Percentiles rank a stretch among this genome's conserved stretches.
Evolutionary conservation across 64 coral and sea anemone genomes (phyloP).

Genomic region (Trachythela sp.): DNA sequence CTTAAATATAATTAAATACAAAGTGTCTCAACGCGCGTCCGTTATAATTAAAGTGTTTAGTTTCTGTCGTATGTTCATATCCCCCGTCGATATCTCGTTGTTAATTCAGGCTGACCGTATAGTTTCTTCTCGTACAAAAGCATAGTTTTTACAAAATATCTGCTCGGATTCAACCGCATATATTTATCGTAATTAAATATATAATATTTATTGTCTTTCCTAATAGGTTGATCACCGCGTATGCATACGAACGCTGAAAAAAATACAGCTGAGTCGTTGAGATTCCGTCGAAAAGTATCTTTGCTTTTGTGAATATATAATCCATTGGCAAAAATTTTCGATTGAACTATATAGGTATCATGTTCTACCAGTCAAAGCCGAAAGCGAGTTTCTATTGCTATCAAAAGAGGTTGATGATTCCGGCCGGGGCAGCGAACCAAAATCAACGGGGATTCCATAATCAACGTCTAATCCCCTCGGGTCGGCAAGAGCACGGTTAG

Average conservation of each 20-base stretch:
- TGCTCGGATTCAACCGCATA: neutral
- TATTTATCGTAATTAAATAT: neutral
- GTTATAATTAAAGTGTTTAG: too few species aligned
- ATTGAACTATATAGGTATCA: too few species aligned
- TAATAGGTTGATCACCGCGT: neutral
- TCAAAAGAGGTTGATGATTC: neutral
- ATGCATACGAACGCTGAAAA: neutral
- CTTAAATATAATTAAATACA: too few species aligned
- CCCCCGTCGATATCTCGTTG: too few species aligned
- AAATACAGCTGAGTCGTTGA: neutral
- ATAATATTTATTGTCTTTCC: neutral
- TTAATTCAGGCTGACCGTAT: too few species aligned
- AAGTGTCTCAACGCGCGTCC: too few species aligned
- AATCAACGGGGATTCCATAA: neutral
- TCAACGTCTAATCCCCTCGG: neutral
- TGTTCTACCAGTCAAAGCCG: neutral
- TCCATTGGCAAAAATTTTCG: neutral
- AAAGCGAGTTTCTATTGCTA: slow-evolving; percentile 1
- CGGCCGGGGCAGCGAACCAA: neutral
- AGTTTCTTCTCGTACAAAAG: neutral
- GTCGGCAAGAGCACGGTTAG: slow-evolving; percentile 2
- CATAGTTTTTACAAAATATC: neutral
- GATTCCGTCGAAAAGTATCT: neutral
- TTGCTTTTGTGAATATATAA: neutral
- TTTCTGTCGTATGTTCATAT: too few species aligned